Base-by-base conservation (phyloP, 2,888 invertebrate genomes). In the Tenthredo mesomela region DNA sequence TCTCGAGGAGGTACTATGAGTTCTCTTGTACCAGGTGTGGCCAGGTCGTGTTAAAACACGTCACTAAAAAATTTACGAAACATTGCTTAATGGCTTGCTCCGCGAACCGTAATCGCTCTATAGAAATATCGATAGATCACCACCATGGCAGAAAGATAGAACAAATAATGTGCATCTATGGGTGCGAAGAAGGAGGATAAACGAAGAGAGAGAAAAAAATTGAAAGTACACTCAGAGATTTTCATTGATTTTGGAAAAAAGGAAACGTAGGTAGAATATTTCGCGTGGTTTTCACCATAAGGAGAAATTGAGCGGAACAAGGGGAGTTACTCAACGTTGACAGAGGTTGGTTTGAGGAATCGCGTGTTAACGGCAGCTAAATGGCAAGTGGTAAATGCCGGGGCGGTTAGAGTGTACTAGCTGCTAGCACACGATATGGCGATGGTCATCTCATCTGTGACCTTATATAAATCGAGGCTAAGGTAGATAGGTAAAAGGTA, bases 21-120 rank as follows among this genome's bases (percentile, higher is more conserved):
- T 18, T 73, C 43, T 12, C 77, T 77, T 77, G 78, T 78, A 78
- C 78, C 58, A 78, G 78, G 78, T 78, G 58, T 78, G 78, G 78
- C 37, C 40, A 15, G 50, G 29, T 50, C 75, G 29, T 77, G 54
- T 78, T 25, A 25, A 21, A 78, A 37, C 78, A 78, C 37, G 37
- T 37, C 61, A 37, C 37, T 61, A 21, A 78, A 78, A 33, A 58
- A 78, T 37, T 78, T 78, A n/a, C 37, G 9, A 58, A n/a, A 58
- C 37, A 25, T 40, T 78, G 78, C 78, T 7, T 37, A 78, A 78
- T 78, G 12, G 77, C 9, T 50, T 29, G 50, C 33, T 50, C 29
- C 75, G 50, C 33, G 75, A 54, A 33, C 25, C 47, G 15, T 21
- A 21, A 43, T 43, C 21, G 0, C 1, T 43, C 43, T 15, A 43